A percentile compares a stretch with the other conserved stretches of the same genome.
Conservation (phyloP, 2,113 vertebrate species). For the Typhlomys cinereus region DNA sequence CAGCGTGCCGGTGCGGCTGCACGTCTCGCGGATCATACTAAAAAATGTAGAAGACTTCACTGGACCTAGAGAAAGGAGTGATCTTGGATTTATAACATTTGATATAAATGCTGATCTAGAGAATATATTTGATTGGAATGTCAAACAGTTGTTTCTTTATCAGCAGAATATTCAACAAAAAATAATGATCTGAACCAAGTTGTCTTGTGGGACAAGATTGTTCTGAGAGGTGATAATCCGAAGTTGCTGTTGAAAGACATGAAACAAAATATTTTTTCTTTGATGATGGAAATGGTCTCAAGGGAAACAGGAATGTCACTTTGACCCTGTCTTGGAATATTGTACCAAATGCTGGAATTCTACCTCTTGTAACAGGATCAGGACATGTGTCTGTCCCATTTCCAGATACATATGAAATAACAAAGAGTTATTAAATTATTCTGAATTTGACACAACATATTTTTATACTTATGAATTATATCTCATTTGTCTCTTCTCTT, state of each 20-base stretch:
- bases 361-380: constrained; percentile 95
- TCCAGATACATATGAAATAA: constrained; percentile 94
- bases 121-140: constrained; percentile 99
- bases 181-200: constrained; percentile 98
- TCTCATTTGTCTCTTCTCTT: constrained; percentile 75
- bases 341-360: constrained; percentile 97
- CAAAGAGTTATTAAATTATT: constrained; percentile 95
- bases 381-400: constrained; percentile 95
- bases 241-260: constrained; percentile 93
- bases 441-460: constrained; percentile 85
- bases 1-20: constrained; percentile 93
- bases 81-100: constrained; percentile 97
- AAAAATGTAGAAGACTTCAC: constrained; percentile 99
- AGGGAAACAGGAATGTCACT: constrained; percentile 97
- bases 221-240: constrained; percentile 94
- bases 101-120: constrained; percentile 96
- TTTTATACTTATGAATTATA: constrained; percentile 87
- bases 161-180: constrained; percentile 96
- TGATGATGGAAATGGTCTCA: constrained; percentile 97
- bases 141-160: constrained; percentile 98
- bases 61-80: constrained; percentile 96
- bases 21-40: constrained; percentile 93
- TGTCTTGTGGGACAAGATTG: constrained; percentile 98
- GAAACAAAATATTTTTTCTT: constrained; percentile 99
- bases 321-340: constrained; percentile 99